A percentile compares a stretch with the other conserved stretches of the same genome.
phyloP scores from a whole-genome alignment of 1,140 invertebrate species.

The Gryllus bimaculatus region DNA sequence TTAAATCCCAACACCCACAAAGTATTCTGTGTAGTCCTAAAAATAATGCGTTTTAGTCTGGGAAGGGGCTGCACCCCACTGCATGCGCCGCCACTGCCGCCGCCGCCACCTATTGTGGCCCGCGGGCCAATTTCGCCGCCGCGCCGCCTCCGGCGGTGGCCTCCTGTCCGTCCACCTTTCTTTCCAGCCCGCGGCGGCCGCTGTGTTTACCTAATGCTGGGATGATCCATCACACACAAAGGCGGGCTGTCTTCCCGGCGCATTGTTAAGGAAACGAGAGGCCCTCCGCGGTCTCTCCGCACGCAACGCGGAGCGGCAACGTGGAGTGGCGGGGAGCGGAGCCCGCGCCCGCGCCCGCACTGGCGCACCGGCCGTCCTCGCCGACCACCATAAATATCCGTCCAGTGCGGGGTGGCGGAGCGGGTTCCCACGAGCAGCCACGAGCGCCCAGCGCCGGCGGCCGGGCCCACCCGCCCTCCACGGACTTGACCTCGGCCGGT shows the following conservation, averaged over 20 bases:
- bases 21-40: too few species aligned
- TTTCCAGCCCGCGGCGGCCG: not conserved
- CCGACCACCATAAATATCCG: not conserved
- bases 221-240: conserved; percentile 1
- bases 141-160: too few species aligned
- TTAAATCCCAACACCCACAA: too few species aligned
- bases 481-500: not conserved
- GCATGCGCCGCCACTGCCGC: not conserved
- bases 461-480: not conserved
- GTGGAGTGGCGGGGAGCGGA: too few species aligned
- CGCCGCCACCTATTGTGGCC: not conserved
- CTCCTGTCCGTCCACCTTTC: not conserved
- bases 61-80: not conserved
- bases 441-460: too few species aligned
- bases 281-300: not conserved
- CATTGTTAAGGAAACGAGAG: conserved; percentile 4
- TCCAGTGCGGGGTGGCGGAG: not conserved
- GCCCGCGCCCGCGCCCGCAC: too few species aligned
- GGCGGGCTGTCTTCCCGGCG: not conserved
- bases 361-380: not conserved
- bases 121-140: not conserved
- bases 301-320: not conserved
- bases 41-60: not conserved
- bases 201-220: not conserved
- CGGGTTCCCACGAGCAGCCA: not conserved